Evolutionary conservation across 2,888 invertebrate genomes (phyloP), one percentile per base, ranked within the genome.

Genomic region (Isotomurus palustris): DNA sequence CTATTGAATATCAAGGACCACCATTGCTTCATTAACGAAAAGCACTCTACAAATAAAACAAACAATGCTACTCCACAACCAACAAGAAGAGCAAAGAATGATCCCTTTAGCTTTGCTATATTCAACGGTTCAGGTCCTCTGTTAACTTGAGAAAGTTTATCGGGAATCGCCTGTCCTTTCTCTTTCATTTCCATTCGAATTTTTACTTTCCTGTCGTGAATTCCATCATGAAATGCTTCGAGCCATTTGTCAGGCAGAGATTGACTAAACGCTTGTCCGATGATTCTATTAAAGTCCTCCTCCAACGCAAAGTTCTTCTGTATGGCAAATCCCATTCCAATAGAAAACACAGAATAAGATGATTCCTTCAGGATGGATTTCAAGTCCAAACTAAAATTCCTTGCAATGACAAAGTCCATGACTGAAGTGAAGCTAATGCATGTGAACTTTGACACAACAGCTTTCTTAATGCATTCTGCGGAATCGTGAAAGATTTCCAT

Each of bases 331-430:
- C 53, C 55, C 32, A 57, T 44, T 1, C 59, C 59, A 19, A 53
- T 47, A 2, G 57, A 48, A 10, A 59, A 51, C n/a, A 59, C 53
- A 19, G 45, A 62, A 2, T 53, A 50, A 3, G 55, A 60, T 1
- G 57, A 41, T 12, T 47, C 47, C 47, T 47, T 28, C 19, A 28
- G 10, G 17, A 47, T 47, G 29, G n/a, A 5, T 8, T 47, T 28
- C 28, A n/a, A n/a, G n/a, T n/a, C 29, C 17, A 2, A n/a, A 19
- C 22, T 49, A 24, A 51, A 19, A 29, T 51, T 51, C 40, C 41
- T 40, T 19, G 27, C 51, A 2, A 25, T 14, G 27, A 14, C 12
- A 8, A 27, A 27, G 12, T 27, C 40, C 5, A 51, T 25, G 10
- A 17, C 28, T 5, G 41, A 27, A 14, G 25, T 40, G 10, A 24